Evolutionary conservation across 92 coral and sea anemone genomes (phyloP).

Genomic region (Desmophyllum pertusum): DNA sequence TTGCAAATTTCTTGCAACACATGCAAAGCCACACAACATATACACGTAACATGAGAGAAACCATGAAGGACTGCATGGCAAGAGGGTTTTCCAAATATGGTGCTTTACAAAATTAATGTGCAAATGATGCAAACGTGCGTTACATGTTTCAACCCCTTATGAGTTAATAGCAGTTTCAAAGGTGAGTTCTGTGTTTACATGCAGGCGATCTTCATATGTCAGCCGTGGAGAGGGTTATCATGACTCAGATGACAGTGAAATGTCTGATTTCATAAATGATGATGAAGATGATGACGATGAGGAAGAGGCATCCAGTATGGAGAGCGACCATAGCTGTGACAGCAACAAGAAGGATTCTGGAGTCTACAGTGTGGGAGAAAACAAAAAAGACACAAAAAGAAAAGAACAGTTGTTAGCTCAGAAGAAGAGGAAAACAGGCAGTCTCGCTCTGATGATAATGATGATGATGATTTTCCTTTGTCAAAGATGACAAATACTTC

Average conservation of each 20-base stretch:
- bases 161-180: neutral
- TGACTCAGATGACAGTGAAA: constrained; percentile 67
- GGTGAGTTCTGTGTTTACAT: too few species aligned
- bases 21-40: too few species aligned
- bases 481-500: neutral
- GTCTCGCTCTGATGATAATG: neutral
- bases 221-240: constrained; percentile 65
- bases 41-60: too few species aligned
- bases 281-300: constrained; percentile 55
- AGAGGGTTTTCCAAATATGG: too few species aligned
- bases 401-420: constrained; percentile 7
- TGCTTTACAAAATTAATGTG: too few species aligned
- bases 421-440: neutral
- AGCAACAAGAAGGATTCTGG: constrained; percentile 28
- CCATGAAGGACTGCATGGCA: too few species aligned
- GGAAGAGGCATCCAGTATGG: constrained; percentile 32
- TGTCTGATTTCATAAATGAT: constrained; percentile 94
- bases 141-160: too few species aligned
- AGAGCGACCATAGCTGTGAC: constrained; percentile 20
- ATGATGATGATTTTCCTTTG: constrained; percentile 40
- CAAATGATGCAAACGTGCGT: too few species aligned
- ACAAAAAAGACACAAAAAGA: constrained; percentile 3
- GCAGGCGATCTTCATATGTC: constrained; percentile 80
- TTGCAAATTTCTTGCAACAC: too few species aligned
- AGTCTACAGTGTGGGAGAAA: neutral